Conservation (phyloP, 2,113 vertebrate genomes). For the Crotalus helleri region DNA sequence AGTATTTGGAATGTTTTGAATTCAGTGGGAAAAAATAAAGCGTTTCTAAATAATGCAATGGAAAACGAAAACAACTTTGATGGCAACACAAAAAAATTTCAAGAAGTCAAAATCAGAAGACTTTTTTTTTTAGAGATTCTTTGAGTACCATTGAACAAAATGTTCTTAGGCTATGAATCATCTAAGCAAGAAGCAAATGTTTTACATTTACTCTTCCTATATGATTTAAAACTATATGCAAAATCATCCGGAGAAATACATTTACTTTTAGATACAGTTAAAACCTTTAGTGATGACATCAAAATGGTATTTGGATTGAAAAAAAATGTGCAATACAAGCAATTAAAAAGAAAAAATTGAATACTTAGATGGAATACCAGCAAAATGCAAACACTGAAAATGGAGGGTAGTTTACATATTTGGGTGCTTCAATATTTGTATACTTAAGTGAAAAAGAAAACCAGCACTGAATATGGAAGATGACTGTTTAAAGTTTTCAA, state of each 20-base stretch:
- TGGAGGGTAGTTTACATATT: background rate
- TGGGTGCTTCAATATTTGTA: background rate
- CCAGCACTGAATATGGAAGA: background rate
- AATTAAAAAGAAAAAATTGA: background rate
- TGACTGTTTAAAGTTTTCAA: background rate
- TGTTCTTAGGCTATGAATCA: background rate
- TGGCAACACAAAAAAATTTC: background rate
- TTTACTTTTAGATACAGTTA: background rate
- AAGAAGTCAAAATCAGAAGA: background rate
- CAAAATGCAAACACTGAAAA: background rate
- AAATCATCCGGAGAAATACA: background rate
- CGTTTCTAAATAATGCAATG: background rate
- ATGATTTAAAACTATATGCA: background rate
- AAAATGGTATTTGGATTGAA: background rate
- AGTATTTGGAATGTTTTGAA: background rate
- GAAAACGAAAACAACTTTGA: background rate
- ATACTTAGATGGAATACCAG: background rate
- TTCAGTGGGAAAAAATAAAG: background rate
- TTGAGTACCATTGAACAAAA: background rate
- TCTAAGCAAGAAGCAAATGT: background rate
- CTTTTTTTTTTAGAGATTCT: background rate
- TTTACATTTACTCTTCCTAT: background rate
- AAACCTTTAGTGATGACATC: background rate
- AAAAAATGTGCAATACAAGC: background rate
- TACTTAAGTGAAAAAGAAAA: background rate